Percentiles rank a stretch among this genome's conserved stretches.
Evolutionary conservation across 2,797 vertebrate genomes (phyloP).

Genomic region (Molothrus aeneus): DNA sequence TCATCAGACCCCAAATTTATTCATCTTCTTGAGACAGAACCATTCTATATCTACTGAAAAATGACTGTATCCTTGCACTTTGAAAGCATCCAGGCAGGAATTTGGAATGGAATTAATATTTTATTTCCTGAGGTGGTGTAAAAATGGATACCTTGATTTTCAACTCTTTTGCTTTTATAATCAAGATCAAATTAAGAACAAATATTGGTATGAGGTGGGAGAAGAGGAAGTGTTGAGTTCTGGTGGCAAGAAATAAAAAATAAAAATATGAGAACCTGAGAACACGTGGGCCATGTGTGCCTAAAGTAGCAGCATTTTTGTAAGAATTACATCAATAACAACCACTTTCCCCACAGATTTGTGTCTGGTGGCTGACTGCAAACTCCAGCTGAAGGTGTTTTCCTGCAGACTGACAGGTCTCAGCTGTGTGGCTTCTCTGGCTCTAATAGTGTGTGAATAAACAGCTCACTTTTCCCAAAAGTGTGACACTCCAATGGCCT

Average conservation of each 20-base stretch:
- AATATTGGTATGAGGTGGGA: not conserved
- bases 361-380: not conserved
- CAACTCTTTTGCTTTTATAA: not conserved
- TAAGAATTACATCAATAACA: not conserved
- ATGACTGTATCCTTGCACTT: not conserved
- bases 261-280: not conserved
- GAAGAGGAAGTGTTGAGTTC: not conserved
- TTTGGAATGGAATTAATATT: not conserved
- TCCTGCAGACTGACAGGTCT: slow-evolving; percentile 17
- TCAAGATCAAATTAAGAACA: not conserved
- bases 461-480: not conserved
- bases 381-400: slow-evolving; percentile 40
- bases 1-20: not conserved
- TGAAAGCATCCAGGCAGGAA: not conserved
- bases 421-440: slow-evolving; percentile 20
- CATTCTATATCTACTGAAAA: not conserved
- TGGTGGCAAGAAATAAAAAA: not conserved
- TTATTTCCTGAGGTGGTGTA: not conserved
- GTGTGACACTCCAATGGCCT: not conserved
- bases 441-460: not conserved
- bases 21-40: not conserved
- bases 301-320: not conserved
- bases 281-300: not conserved
- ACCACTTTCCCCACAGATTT: not conserved
- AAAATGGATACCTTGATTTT: slow-evolving; percentile 3